Conservation (phyloP, 2,113 vertebrate genomes). For the Cynoglossus semilaevis region DNA sequence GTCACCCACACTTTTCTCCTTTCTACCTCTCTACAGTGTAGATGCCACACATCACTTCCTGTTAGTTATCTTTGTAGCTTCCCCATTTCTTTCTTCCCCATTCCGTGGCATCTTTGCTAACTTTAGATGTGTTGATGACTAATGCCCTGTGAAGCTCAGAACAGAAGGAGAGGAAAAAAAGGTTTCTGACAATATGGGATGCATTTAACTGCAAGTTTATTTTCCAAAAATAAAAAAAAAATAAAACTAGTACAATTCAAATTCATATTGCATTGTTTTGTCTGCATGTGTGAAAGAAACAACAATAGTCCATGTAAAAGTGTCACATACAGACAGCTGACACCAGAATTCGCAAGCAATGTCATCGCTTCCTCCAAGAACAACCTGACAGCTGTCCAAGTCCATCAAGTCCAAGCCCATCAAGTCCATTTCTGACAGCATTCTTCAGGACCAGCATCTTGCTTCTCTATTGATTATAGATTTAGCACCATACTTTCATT, state of each 20-base stretch:
- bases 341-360: constrained; percentile 48
- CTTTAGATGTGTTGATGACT: constrained; percentile 2
- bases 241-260: constrained; percentile 56
- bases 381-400: constrained; percentile 43
- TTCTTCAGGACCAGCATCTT: constrained; percentile 34
- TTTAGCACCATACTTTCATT: constrained; percentile 38
- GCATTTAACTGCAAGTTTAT: constrained; percentile 67
- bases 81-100: too few relatives aligned
- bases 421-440: constrained; percentile 33
- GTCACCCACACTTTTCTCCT: constrained; percentile 27
- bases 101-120: constrained; percentile 6
- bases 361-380: constrained; percentile 51
- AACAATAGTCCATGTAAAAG: constrained; percentile 44
- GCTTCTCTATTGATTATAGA: constrained; percentile 22
- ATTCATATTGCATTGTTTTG: constrained; percentile 47
- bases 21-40: constrained; percentile 6
- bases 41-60: constrained; percentile 35
- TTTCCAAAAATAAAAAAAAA: constrained; percentile 59
- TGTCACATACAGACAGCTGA: constrained; percentile 41
- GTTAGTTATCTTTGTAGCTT: constrained; percentile 3
- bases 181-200: constrained; percentile 38
- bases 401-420: too few relatives aligned
- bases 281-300: constrained; percentile 43
- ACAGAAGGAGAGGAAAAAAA: constrained; percentile 31
- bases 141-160: neutral